Percentiles rank a stretch among this genome's conserved stretches.
These are phyloP conservation scores for Pseudorectes ferrugineus DNA, from an alignment of 2,113 vertebrate species.

Conservation along the genomic window DNA sequence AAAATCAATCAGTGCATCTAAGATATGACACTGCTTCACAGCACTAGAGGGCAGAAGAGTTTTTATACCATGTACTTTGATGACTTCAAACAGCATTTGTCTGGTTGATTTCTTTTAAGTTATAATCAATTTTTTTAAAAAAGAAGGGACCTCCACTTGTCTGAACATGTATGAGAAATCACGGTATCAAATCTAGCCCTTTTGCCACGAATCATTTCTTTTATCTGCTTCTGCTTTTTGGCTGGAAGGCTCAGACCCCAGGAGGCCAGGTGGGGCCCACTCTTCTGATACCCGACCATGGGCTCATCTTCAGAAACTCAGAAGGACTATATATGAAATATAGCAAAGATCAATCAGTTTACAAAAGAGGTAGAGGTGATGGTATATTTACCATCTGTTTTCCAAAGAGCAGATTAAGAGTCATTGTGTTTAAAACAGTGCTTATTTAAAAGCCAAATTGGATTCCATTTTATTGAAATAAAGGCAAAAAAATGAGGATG, in stretches of 20 bases:
- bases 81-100: not conserved
- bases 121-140: not conserved
- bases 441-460: not conserved
- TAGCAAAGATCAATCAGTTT: not conserved
- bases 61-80: not conserved
- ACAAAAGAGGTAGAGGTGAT: not conserved
- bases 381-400: not conserved
- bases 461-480: not conserved
- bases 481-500: not conserved
- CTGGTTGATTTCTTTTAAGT: not conserved
- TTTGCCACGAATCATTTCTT: not conserved
- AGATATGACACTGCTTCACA: not conserved
- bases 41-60: conserved; percentile 8
- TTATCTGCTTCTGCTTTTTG: not conserved
- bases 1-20: not conserved
- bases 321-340: not conserved
- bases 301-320: not conserved
- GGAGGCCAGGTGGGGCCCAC: not conserved
- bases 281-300: not conserved
- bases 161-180: not conserved
- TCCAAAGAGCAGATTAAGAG: not conserved
- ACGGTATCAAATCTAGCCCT: not conserved
- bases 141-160: not conserved
- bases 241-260: not conserved
- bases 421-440: not conserved